Percentiles rank a stretch among this genome's conserved stretches.
These are phyloP conservation scores for Spongilla lacustris DNA, from an alignment of 37 sponge, comb jelly and placozoan genomes.

Conservation along the genomic window DNA sequence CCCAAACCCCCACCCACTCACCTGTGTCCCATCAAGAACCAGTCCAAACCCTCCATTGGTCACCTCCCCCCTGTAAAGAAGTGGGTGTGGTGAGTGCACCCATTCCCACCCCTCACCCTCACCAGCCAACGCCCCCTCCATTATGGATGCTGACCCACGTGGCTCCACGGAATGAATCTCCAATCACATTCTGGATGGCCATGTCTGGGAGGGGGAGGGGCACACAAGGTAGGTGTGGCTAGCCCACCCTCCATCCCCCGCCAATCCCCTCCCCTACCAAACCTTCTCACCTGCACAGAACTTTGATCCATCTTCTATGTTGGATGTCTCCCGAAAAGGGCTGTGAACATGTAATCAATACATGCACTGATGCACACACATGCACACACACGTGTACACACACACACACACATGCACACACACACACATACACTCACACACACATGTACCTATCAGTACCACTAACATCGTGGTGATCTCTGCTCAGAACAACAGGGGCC, in stretches of 20 bases:
- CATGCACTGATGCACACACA: not conserved
- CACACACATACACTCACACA: not conserved
- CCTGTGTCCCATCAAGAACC: conserved; percentile 93
- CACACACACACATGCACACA: not conserved
- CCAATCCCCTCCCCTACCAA: not conserved
- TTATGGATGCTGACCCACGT: conserved; percentile 99
- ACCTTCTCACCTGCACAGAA: conserved; percentile 93
- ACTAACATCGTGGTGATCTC: conserved; percentile 99
- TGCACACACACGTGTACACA: too few species aligned
- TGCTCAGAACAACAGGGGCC: conserved; percentile 90
- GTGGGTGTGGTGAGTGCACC: not conserved
- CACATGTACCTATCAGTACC: conserved; percentile 89
- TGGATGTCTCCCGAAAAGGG: conserved; percentile 96
- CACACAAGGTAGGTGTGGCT: not conserved
- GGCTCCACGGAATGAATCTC: conserved; percentile 92
- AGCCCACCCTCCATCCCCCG: too few species aligned
- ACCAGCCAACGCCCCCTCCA: conserved; percentile 99
- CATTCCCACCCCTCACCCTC: conserved; percentile 30
- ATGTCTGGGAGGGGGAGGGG: conserved; percentile 62
- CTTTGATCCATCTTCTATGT: conserved; percentile 94
- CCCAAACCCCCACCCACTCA: conserved; percentile 2
- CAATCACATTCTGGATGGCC: conserved; percentile 99
- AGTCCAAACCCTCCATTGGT: conserved; percentile 99
- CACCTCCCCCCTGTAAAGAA: conserved; percentile 85
- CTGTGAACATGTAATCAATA: conserved; percentile 14